phyloP scores from a whole-genome alignment of 2,797 vertebrate species.

The Chelonia mydas region DNA sequence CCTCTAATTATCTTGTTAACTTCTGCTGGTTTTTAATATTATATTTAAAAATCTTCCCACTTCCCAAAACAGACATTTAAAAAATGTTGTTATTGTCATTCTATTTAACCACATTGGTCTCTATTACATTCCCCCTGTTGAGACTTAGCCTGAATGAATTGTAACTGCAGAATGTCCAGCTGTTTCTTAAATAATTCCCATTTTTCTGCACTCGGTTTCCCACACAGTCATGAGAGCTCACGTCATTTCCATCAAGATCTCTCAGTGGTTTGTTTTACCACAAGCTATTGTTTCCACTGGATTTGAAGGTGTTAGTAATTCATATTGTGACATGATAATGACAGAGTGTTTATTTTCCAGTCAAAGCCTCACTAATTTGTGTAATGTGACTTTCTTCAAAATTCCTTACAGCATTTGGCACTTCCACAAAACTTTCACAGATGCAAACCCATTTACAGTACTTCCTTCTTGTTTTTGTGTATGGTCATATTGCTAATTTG shows the following conservation, averaged over 20 bases:
- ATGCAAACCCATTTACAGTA: not conserved
- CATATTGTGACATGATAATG: not conserved
- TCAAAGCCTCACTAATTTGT: slow-evolving; percentile 28
- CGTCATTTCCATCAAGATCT: slow-evolving; percentile 48
- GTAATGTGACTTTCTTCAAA: not conserved
- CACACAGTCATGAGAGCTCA: slow-evolving; percentile 9
- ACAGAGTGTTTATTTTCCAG: slow-evolving; percentile 46
- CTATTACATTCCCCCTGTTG: slow-evolving; percentile 63
- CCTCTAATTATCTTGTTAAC: slow-evolving; percentile 53
- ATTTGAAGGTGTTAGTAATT: slow-evolving; percentile 30
- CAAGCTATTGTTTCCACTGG: slow-evolving; percentile 55
- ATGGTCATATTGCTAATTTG: slow-evolving; percentile 8
- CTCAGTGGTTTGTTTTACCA: slow-evolving; percentile 56
- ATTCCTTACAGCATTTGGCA: not conserved
- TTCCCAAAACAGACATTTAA: slow-evolving; percentile 30
- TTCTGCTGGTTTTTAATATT: not conserved
- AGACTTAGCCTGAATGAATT: slow-evolving; percentile 68
- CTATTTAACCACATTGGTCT: slow-evolving; percentile 40
- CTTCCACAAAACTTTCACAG: slow-evolving; percentile 19
- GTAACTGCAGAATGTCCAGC: slow-evolving; percentile 59
- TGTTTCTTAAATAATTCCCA: slow-evolving; percentile 76
- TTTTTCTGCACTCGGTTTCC: slow-evolving; percentile 63
- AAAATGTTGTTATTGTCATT: slow-evolving; percentile 59
- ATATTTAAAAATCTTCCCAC: not conserved
- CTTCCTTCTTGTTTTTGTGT: slow-evolving; percentile 9